Percentiles rank a stretch among this genome's conserved stretches.
Conservation (phyloP, 2,797 vertebrate species). For the Rhyacichthys aspro region DNA sequence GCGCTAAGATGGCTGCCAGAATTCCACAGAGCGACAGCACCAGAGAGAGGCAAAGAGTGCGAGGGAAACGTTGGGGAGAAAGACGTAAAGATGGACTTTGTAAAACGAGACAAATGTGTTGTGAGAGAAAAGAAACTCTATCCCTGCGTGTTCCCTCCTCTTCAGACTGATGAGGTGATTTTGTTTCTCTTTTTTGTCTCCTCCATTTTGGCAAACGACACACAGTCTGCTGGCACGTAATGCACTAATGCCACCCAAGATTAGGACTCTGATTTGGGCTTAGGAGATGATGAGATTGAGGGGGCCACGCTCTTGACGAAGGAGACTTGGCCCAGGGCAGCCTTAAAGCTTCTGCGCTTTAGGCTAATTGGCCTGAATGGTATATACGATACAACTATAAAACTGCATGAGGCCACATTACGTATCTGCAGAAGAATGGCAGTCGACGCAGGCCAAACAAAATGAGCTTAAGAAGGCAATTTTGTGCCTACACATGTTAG, state of each 20-base stretch:
- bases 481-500: conserved; percentile 29
- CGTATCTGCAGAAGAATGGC: conserved; percentile 44
- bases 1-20: conserved; percentile 91
- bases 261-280: conserved; percentile 57
- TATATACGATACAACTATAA: conserved; percentile 61
- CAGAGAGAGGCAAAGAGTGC: conserved; percentile 65
- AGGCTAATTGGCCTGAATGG: conserved; percentile 57
- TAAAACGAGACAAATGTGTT: conserved; percentile 31
- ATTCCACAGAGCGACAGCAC: conserved; percentile 81
- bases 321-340: conserved; percentile 47
- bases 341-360: conserved; percentile 55
- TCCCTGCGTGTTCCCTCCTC: conserved; percentile 25
- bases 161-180: conserved; percentile 47
- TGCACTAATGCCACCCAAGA: conserved; percentile 58
- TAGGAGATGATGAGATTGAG: conserved; percentile 37
- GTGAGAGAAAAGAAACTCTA: conserved; percentile 36
- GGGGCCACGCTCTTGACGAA: conserved; percentile 22
- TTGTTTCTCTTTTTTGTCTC: conserved; percentile 54
- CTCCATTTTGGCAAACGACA: conserved; percentile 45
- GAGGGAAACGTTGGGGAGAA: conserved; percentile 45
- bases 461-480: conserved; percentile 38
- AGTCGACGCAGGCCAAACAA: conserved; percentile 41
- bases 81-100: conserved; percentile 36
- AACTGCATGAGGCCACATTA: conserved; percentile 58
- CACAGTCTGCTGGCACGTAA: conserved; percentile 50